Base-by-base conservation (phyloP, 1,140 invertebrate species). In the Drosophila lacertosa region DNA sequence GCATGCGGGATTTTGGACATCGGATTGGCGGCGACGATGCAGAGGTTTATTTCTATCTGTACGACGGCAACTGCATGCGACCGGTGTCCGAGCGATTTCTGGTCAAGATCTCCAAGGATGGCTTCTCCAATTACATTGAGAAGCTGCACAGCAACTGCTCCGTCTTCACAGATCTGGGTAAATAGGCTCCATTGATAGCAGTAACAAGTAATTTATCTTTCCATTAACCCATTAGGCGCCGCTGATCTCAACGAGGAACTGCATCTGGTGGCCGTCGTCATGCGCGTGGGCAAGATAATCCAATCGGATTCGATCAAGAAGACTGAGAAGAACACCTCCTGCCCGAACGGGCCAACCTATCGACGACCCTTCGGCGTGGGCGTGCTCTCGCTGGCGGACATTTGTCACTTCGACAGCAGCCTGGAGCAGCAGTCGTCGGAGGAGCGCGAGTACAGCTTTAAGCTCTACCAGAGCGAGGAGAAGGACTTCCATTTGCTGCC, bases 401-500 rank as follows among this genome's bases (percentile, higher is more conserved):
- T 53, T 91, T 93, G 44, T 91, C 94, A 74, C 20, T 94, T 94
- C 33, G 94, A 94, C 62, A 94, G 92, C 88, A 89, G 93, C 82
- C 91, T 93, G 37, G 94, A 94, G 42, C 74, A 94, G 48, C 74
- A 86, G 37, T 47, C 77, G 2, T 92, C 93, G 1, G 94, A 94
- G 59, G 95, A 96, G 77, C 94, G 93, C 48, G 95, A 97, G 82
- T 95, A 95, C 75, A 95, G 93, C 1, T 95, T 95, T 59, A 95
- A 95, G 92, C 92, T 97, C 0, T 97, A 95, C 76, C 95, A 96
- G 92, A 95, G 95, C 33, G 97, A 97, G 89, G 97, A 98, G 88
- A 97, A 97, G 92, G 97, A 98, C 81, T 98, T 97, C 74, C 95
- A 96, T 90, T 95, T 97, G 78, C 91, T 98, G 51, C 97, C 97